Percentiles rank a stretch among this genome's conserved stretches.
Evolutionary conservation across 2,888 invertebrate species (phyloP).

Genomic region (Hemistola chrysoprasaria): DNA sequence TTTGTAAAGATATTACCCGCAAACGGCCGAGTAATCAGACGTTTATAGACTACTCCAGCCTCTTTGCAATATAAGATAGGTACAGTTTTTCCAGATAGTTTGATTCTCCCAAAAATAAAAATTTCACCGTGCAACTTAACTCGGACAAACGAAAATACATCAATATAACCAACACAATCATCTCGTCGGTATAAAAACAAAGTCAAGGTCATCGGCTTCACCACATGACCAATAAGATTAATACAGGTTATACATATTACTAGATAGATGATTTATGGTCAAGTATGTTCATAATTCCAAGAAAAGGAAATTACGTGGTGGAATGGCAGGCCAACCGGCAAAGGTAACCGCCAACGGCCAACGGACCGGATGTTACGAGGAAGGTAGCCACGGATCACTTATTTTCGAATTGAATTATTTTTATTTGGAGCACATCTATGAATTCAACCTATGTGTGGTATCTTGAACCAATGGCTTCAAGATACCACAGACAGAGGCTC

Average conservation of each 20-base stretch:
- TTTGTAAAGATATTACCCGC: too few relatives aligned
- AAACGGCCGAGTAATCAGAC: too few relatives aligned
- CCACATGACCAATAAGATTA: too few relatives aligned
- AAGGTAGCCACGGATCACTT: slow-evolving; percentile 21
- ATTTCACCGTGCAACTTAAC: background rate
- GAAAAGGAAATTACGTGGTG: slow-evolving; percentile 24
- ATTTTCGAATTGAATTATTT: background rate
- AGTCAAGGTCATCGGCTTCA: slow-evolving; percentile 34
- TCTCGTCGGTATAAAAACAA: slow-evolving; percentile 1
- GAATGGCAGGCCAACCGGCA: slow-evolving; percentile 17
- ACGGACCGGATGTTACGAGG: slow-evolving; percentile 17
- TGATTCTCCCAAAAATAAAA: too few relatives aligned
- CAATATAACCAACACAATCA: background rate
- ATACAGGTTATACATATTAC: too few relatives aligned
- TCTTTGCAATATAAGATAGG: too few relatives aligned
- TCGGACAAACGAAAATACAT: slow-evolving; percentile 1
- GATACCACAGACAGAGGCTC: too few relatives aligned
- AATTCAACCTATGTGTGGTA: background rate
- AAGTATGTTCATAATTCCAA: slow-evolving; percentile 1
- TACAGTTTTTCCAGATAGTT: too few relatives aligned
- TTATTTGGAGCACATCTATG: slow-evolving; percentile 2
- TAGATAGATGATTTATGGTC: too few relatives aligned
- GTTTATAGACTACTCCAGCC: too few relatives aligned
- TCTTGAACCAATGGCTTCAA: too few relatives aligned
- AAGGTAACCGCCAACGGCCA: slow-evolving; percentile 4